Evolutionary conservation across 1,140 invertebrate genomes (phyloP).

Genomic region (Pseudobourletiella spinata): DNA sequence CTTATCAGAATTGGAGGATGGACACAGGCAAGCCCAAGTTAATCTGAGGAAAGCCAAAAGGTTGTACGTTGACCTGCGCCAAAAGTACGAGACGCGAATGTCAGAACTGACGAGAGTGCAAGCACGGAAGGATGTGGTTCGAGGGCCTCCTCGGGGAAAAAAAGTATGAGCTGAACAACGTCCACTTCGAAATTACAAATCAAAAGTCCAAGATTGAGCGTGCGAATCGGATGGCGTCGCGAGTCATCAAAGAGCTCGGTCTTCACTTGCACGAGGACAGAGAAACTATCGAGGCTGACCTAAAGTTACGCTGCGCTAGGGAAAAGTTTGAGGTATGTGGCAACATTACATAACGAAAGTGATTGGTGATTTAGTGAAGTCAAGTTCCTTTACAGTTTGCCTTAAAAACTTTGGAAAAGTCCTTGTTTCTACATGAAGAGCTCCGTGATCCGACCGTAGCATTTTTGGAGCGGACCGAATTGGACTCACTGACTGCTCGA

Average conservation of each 20-base stretch:
- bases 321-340: slow-evolving; percentile 26
- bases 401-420: slow-evolving; percentile 13
- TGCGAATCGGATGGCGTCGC: slow-evolving; percentile 12
- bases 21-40: background rate
- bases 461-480: background rate
- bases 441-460: background rate
- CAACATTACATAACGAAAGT: background rate
- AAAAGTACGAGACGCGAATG: too few relatives aligned
- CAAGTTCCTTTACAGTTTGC: slow-evolving; percentile 12
- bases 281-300: slow-evolving; percentile 15
- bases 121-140: background rate
- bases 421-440: slow-evolving; percentile 3
- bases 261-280: slow-evolving; percentile 9
- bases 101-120: too few relatives aligned
- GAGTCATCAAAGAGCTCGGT: slow-evolving; percentile 17
- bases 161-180: slow-evolving; percentile 25
- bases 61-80: background rate
- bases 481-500: background rate
- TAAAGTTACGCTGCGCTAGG: slow-evolving; percentile 16
- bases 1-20: slow-evolving; percentile 9
- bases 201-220: slow-evolving; percentile 30
- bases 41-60: background rate
- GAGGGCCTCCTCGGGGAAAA: slow-evolving; percentile 9
- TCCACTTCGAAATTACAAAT: slow-evolving; percentile 22
- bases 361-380: background rate